A percentile compares a stretch with the other conserved stretches of the same genome.
phyloP scores from a whole-genome alignment of 2,888 invertebrate genomes.

The Podotricha telesiphe region DNA sequence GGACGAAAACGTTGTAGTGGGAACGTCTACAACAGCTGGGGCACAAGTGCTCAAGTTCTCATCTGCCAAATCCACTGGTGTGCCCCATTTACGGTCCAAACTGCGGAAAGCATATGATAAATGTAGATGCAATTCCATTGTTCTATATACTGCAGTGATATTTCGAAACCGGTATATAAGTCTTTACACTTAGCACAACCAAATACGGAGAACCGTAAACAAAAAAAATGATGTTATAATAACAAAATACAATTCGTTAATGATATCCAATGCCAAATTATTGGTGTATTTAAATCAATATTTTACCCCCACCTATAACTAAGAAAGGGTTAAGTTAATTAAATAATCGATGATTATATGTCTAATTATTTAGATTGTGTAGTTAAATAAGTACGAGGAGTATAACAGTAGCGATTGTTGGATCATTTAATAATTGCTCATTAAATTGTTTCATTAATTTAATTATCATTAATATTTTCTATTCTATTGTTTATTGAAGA shows the following conservation, averaged over 20 bases:
- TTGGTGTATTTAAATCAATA: constrained; percentile 16
- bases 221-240: not conserved
- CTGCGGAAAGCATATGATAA: constrained; percentile 17
- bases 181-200: too few relatives aligned
- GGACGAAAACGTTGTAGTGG: constrained; percentile 19
- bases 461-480: not conserved
- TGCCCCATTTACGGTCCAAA: constrained; percentile 20
- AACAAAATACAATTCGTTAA: not conserved
- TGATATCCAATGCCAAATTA: not conserved
- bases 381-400: constrained; percentile 15
- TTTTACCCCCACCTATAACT: not conserved
- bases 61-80: constrained; percentile 17
- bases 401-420: constrained; percentile 4
- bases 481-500: too few relatives aligned
- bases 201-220: too few relatives aligned
- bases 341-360: constrained; percentile 1
- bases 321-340: constrained; percentile 14
- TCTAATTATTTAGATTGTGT: constrained; percentile 9
- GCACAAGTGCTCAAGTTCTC: not conserved
- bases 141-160: not conserved
- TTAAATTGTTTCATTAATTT: constrained; percentile 2
- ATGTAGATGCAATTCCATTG: constrained; percentile 22
- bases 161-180: too few relatives aligned
- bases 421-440: not conserved
- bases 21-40: not conserved